A percentile compares a stretch with the other conserved stretches of the same genome.
Evolutionary conservation across 2,113 vertebrate genomes (phyloP).

Genomic region (Cololabis saira): DNA sequence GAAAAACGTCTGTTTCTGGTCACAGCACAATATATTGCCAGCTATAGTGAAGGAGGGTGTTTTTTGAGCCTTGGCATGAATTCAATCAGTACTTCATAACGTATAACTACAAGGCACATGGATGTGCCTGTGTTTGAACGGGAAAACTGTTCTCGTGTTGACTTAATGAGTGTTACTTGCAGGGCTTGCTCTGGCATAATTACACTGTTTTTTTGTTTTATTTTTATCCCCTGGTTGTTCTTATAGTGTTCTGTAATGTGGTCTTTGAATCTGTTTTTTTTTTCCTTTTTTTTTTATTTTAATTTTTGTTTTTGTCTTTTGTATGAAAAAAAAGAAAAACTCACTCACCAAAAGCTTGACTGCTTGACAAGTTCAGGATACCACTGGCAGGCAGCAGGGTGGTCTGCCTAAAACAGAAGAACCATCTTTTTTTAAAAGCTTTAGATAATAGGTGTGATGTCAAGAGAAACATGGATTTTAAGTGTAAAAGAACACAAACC

Average conservation of each 20-base stretch:
- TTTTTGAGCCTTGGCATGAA: constrained; percentile 74
- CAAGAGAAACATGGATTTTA: constrained; percentile 12
- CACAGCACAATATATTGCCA: constrained; percentile 68
- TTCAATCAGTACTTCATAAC: constrained; percentile 66
- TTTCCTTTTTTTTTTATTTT: constrained; percentile 48
- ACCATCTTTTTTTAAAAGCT: constrained; percentile 22
- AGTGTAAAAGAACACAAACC: neutral
- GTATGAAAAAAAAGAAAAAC: constrained; percentile 36
- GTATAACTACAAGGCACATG: constrained; percentile 61
- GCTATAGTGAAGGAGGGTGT: constrained; percentile 65
- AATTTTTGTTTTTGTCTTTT: constrained; percentile 57
- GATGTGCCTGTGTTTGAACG: constrained; percentile 57
- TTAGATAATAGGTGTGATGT: constrained; percentile 9
- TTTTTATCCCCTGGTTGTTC: constrained; percentile 48
- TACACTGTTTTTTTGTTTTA: constrained; percentile 51
- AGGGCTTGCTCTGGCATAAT: constrained; percentile 52
- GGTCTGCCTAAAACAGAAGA: constrained; percentile 37
- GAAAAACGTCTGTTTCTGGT: constrained; percentile 69
- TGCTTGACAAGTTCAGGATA: constrained; percentile 39
- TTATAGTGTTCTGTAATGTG: constrained; percentile 72
- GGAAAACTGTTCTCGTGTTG: constrained; percentile 44
- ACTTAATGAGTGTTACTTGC: constrained; percentile 56
- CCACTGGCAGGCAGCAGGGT: constrained; percentile 50
- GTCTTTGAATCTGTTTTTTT: constrained; percentile 41
- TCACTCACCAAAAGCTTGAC: constrained; percentile 36